Conservation (phyloP, 2,797 vertebrate genomes). For the Myripristis jacobus region DNA sequence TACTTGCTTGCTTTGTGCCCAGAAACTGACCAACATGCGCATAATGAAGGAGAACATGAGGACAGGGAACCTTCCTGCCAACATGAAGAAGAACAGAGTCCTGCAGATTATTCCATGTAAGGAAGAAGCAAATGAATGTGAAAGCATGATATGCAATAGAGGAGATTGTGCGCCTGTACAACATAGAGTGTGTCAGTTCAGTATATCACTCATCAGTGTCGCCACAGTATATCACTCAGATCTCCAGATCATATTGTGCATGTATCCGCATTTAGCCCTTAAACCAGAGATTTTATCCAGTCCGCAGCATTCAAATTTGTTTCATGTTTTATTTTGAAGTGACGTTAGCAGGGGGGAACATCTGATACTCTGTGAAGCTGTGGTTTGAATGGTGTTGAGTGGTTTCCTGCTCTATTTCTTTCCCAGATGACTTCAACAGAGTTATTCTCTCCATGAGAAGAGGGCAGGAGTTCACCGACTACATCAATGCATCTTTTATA, state of each 20-base stretch:
- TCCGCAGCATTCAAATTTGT: neutral
- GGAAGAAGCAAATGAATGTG: constrained; percentile 36
- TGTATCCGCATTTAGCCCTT: neutral
- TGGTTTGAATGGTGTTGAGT: neutral
- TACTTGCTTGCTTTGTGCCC: constrained; percentile 19
- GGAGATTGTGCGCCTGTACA: neutral
- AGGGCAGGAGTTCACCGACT: constrained; percentile 96
- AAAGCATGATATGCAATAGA: neutral
- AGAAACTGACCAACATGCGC: constrained; percentile 97
- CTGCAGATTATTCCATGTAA: constrained; percentile 99
- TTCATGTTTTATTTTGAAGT: neutral
- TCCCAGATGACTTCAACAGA: constrained; percentile 95
- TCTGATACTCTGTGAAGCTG: constrained; percentile 1
- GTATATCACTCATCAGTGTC: neutral
- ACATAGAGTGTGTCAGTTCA: neutral
- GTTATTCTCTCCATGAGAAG: constrained; percentile 98
- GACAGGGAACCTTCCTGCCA: constrained; percentile 94
- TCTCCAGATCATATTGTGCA: constrained; percentile 5
- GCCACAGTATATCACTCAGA: neutral
- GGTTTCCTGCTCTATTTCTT: constrained; percentile 4
- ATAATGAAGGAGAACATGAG: constrained; percentile 99
- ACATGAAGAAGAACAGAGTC: constrained; percentile 98
- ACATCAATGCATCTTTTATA: constrained; percentile 97
- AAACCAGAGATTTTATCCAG: neutral
- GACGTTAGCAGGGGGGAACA: neutral